These are phyloP conservation scores for Microplitis manilae DNA, from an alignment of 2,888 invertebrate species.

Conservation along the genomic window DNA sequence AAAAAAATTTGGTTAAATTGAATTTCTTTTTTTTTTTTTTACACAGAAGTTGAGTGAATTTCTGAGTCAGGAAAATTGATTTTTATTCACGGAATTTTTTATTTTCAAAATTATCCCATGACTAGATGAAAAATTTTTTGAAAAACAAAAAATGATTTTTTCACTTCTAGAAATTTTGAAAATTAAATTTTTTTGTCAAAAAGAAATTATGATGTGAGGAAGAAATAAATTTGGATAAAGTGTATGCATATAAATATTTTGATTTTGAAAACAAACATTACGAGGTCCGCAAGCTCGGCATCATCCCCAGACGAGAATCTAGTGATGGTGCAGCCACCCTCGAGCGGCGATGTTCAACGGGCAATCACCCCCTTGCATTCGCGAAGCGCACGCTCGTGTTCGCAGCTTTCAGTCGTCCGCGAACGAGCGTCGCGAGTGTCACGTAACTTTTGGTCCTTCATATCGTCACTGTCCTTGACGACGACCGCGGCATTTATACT, in stretches of 20 bases:
- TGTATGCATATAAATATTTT: background rate
- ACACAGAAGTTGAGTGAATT: too few relatives aligned
- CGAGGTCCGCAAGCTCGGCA: conserved; percentile 37
- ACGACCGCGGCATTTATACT: background rate
- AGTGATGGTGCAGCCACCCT: conserved; percentile 44
- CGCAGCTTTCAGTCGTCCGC: conserved; percentile 57
- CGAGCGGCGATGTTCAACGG: conserved; percentile 44
- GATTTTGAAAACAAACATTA: background rate
- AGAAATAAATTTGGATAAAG: background rate
- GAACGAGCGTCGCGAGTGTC: conserved; percentile 56
- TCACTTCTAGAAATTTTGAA: too few relatives aligned
- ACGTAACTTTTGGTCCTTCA: conserved; percentile 31
- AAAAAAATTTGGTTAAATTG: background rate
- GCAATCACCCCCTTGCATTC: conserved; percentile 45
- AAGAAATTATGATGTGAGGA: background rate
- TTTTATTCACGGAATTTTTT: background rate
- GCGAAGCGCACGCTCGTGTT: conserved; percentile 45
- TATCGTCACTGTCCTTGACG: background rate
- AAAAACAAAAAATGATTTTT: too few relatives aligned
- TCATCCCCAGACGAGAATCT: conserved; percentile 48
- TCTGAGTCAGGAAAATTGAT: background rate
- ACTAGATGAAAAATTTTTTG: too few relatives aligned
- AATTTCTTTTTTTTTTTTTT: too few relatives aligned
- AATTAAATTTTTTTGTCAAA: too few relatives aligned
- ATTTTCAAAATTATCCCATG: background rate